Conservation (phyloP, 2,113 vertebrate species). For the Gorsachius goisagi region DNA sequence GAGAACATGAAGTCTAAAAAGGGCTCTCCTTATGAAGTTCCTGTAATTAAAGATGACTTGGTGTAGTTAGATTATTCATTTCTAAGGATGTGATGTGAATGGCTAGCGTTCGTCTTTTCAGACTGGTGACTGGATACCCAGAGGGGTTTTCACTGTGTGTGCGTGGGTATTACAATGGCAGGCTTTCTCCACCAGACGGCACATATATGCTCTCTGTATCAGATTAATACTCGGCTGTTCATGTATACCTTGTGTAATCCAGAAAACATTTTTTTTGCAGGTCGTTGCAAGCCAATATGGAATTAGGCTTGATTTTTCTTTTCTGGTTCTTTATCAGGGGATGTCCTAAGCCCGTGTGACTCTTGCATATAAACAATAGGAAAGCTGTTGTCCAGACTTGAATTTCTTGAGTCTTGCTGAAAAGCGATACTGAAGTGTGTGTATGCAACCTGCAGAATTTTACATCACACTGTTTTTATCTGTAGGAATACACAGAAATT, state of each 20-base stretch:
- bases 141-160: neutral
- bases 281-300: neutral
- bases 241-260: neutral
- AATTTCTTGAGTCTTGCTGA: neutral
- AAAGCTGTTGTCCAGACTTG: neutral
- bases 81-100: conserved; percentile 46
- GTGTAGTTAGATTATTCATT: conserved; percentile 46
- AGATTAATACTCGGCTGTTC: neutral
- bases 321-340: neutral
- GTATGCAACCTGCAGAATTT: neutral
- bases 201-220: neutral
- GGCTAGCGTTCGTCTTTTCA: conserved; percentile 14
- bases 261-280: neutral
- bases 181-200: neutral
- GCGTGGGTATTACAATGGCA: neutral
- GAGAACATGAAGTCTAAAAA: conserved; percentile 53
- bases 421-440: neutral
- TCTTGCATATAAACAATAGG: neutral
- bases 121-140: neutral
- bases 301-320: neutral
- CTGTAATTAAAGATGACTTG: conserved; percentile 64
- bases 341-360: neutral
- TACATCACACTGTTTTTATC: neutral
- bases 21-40: conserved; percentile 48
- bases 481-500: neutral